phyloP scores from a whole-genome alignment of 2,888 invertebrate genomes.

The Leptodirus hochenwartii region DNA sequence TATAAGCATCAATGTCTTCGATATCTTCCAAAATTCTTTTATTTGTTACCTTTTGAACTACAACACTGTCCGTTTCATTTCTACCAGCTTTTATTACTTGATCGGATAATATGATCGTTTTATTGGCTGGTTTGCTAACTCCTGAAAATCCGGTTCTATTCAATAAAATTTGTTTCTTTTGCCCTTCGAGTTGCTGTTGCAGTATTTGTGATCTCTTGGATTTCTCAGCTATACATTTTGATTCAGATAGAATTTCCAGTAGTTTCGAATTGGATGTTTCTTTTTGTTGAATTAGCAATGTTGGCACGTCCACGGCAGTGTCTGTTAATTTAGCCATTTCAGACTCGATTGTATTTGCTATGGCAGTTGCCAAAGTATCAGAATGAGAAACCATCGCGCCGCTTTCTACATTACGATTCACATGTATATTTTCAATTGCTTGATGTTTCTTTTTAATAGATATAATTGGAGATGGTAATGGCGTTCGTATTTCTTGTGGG shows the following conservation, averaged over 20 bases:
- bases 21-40: slow-evolving; percentile 21
- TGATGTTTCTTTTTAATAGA: too few relatives aligned
- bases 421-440: too few relatives aligned
- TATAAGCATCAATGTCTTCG: slow-evolving; percentile 26
- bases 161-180: slow-evolving; percentile 7
- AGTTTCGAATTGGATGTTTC: slow-evolving; percentile 34
- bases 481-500: too few relatives aligned
- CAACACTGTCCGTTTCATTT: slow-evolving; percentile 12
- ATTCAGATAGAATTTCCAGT: slow-evolving; percentile 37
- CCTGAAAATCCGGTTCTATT: slow-evolving; percentile 12
- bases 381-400: too few relatives aligned
- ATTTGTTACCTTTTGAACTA: slow-evolving; percentile 19
- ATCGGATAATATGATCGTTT: slow-evolving; percentile 24
- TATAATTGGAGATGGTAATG: too few relatives aligned
- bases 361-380: too few relatives aligned
- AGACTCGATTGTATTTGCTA: slow-evolving; percentile 16
- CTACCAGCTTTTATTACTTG: slow-evolving; percentile 22
- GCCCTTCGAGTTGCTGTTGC: not conserved
- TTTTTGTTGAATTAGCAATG: slow-evolving; percentile 15
- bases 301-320: slow-evolving; percentile 10
- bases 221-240: slow-evolving; percentile 16
- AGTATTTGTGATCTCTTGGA: not conserved
- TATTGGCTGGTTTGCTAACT: slow-evolving; percentile 13
- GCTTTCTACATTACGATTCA: too few relatives aligned
- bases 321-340: slow-evolving; percentile 16